Evolutionary conservation across 2,888 invertebrate genomes (phyloP), one percentile per base, ranked within the genome.

Genomic region (Aspidiotus destructor): DNA sequence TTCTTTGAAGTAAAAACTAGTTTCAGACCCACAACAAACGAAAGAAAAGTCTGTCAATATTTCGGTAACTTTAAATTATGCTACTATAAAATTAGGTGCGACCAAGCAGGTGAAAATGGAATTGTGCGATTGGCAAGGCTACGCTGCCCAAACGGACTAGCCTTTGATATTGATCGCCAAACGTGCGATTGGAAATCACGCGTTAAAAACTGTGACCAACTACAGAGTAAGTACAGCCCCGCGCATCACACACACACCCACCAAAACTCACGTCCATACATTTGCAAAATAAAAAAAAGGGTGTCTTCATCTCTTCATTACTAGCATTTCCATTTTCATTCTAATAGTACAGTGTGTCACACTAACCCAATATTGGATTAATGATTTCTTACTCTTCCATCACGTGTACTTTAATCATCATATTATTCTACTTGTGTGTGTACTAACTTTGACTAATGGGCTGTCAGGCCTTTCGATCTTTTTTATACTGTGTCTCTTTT

Each of bases 121-220:
- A 86, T 85, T 75, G 89, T 87, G 77, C 85, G 94, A 79, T 84
- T 94, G 79, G 92, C 93, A 76, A 85, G 88, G 73, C 90, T 94
- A 77, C 84, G 87, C 77, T 94, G 94, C 81, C 92, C 93, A 75
- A 86, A 84, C 77, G 89, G 92, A 79, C 84, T 94, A 78, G 91
- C 89, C 77, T 94, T 94, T 83, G 93, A 94, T 85, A 88, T 94
- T 80, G 87, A 88, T 79, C 86, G 91, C 76, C 93, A 94, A 82
- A 93, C 92, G 76, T 94, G 94, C 83, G 92, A 93, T 83, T 94
- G 94, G 94, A 93, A 89, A 85, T 86, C 91, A 78, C 85, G 92
- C 84, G 94, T 94, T 82, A 91, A 91, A 85, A 93, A 92, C 86
- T 94, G 94, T 85, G 88, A 92, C 83, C 83, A 86, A 80, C 76